Base-by-base conservation (phyloP, 1,140 invertebrate genomes). In the Drosophila persimilis region DNA sequence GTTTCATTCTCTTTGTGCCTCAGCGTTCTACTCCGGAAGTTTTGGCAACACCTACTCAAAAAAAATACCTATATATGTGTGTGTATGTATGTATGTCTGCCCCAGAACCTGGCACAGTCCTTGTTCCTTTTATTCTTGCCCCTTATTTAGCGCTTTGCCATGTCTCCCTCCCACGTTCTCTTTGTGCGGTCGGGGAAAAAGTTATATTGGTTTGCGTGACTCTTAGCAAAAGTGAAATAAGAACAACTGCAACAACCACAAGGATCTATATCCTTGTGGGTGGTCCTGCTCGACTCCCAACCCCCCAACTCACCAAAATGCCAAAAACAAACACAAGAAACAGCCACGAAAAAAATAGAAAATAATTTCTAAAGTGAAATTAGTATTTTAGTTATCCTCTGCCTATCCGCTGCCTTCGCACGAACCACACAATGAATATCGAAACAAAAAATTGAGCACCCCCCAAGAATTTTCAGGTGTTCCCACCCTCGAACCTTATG, bases 201-300 rank as follows among this genome's bases (percentile, higher is more conserved):
- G 83, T 88, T 88, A 88, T 88, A 88, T 88, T 88, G 83, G 83
- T 88, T 88, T 88, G 83, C 83, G 83, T 88, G 83, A 88, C 83
- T 88, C 70, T 83, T 75, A 86, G 80, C 84, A 88, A 88, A 88
- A 88, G 78, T 79, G 77, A 88, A 88, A 88, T 77, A 88, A 24
- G 24, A 24, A 76, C 83, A 88, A 88, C 76, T 80, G 83, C 83
- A 83, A 73, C 67, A 80, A 80, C 57, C 66, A 61, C 64, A 56
- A 11, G 39, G 47, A 41, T 39, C 35, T 39, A 39, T 39, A 39
- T 13, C 35, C 48, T 29, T 48, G 50, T 9, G 13, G 55, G 51
- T 48, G 61, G 48, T 58, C 76, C 62, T 58, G 20, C 20, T 5
- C 20, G 4, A 47, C 54, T 3, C 66, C 35, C 53, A 20, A 4